A percentile compares a stretch with the other conserved stretches of the same genome.
phyloP scores from a whole-genome alignment of 1,140 invertebrate genomes.

The Atta cephalotes region DNA sequence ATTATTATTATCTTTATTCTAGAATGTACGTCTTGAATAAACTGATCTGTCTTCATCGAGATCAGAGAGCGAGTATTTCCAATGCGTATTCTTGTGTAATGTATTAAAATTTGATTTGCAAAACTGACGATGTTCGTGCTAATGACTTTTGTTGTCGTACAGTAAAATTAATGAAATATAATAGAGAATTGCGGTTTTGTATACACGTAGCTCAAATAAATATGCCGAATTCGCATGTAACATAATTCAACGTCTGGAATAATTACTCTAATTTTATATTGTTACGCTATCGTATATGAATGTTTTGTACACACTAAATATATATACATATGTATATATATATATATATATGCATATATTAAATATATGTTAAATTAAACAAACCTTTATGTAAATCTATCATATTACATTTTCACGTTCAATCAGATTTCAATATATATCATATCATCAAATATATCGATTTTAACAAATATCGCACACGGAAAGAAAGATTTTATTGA shows the following conservation, averaged over 20 bases:
- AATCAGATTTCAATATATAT: background rate
- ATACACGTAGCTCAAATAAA: background rate
- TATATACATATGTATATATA: no score
- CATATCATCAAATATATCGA: slow-evolving; percentile 3
- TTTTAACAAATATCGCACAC: background rate
- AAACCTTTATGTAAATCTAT: background rate
- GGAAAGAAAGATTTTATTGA: no score
- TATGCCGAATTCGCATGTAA: background rate
- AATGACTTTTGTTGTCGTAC: background rate
- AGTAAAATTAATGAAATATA: slow-evolving; percentile 47
- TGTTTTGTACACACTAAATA: background rate
- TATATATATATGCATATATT: background rate
- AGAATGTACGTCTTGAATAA: background rate
- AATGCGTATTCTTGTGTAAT: background rate
- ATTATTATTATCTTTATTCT: background rate
- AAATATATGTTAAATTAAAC: slow-evolving; percentile 26
- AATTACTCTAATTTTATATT: slow-evolving; percentile 31
- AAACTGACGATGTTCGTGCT: background rate
- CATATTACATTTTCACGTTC: background rate
- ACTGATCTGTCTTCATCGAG: slow-evolving; percentile 30
- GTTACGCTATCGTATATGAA: background rate
- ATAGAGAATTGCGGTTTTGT: background rate
- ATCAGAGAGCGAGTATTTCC: slow-evolving; percentile 6
- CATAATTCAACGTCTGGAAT: slow-evolving; percentile 2
- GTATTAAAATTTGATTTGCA: background rate